These are phyloP conservation scores for Acanthoscelides obtectus DNA, from an alignment of 2,888 invertebrate genomes.

Conservation along the genomic window DNA sequence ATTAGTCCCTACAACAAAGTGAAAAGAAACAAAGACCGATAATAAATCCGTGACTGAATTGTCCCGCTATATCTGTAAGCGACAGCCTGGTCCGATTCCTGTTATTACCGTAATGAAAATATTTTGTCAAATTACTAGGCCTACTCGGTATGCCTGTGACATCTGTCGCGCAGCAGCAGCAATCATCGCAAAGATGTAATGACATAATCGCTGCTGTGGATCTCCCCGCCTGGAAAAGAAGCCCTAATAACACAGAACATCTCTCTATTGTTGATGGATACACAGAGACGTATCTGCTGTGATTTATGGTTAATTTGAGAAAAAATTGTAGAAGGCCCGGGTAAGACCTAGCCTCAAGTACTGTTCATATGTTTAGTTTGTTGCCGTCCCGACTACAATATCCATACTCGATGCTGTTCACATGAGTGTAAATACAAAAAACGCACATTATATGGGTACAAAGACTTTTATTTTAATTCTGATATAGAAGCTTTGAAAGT, in stretches of 20 bases:
- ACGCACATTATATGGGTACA: too few species aligned
- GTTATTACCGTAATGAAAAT: slow-evolving; percentile 21
- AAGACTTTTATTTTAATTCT: too few species aligned
- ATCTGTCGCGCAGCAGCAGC: slow-evolving; percentile 15
- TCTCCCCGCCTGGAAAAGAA: slow-evolving; percentile 22
- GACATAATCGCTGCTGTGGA: slow-evolving; percentile 25
- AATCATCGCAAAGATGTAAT: slow-evolving; percentile 26
- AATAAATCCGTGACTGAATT: not conserved
- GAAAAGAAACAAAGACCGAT: not conserved
- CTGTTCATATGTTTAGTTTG: too few species aligned
- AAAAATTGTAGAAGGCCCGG: too few species aligned
- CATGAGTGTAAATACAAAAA: too few species aligned
- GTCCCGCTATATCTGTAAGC: not conserved
- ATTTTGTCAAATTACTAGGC: slow-evolving; percentile 19
- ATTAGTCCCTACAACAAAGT: not conserved
- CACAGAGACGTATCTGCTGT: slow-evolving; percentile 1
- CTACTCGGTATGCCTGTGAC: slow-evolving; percentile 20
- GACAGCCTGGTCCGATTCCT: not conserved
- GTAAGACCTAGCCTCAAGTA: too few species aligned
- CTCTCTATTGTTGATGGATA: slow-evolving; percentile 17
- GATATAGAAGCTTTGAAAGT: too few species aligned
- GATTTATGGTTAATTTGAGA: not conserved
- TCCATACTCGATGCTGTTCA: too few species aligned
- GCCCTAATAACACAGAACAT: slow-evolving; percentile 26
- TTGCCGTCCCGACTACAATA: too few species aligned